Base-by-base conservation (phyloP, 2,888 invertebrate genomes). In the Pycnomerus fuliginosus region DNA sequence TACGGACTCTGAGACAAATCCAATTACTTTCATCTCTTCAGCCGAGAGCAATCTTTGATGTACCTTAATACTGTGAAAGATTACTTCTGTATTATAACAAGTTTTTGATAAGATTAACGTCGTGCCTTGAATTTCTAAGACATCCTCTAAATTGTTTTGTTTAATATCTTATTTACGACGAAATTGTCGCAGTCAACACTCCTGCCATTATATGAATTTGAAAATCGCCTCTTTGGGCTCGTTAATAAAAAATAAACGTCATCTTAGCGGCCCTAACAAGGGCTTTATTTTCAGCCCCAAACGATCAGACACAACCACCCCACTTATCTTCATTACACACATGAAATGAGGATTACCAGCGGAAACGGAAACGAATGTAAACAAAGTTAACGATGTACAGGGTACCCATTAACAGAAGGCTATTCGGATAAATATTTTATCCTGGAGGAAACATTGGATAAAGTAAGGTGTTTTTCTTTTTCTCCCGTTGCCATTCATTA, bases 61-160 rank as follows among this genome's bases (percentile, higher is more conserved):
- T 65, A 64, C 62, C 48, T 63, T 62, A 63, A 63, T 65, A 57
- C 61, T 53, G 58, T 63, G 62, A 68, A 64, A 67, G 67, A 70
- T 69, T 69, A 70, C 68, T 68, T 67, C 67, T 65, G 68, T 65
- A 67, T 68, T 64, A 69, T 71, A 70, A 71, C 70, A 71, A 69
- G 68, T 70, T 71, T 70, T 68, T 71, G 68, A 70, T 68, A 62
- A 65, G 68, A 69, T 70, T 70, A 70, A 60, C 65, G 63, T 46
- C 55, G 44, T 50, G 53, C 47, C 55, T 56, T 55, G 55, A 60
- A 58, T 58, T 52, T 58, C 55, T 56, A 55, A 53, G 47, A 52
- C 53, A 56, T 56, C 55, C 48, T 52, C 59, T 58, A 61, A 65
- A 63, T 63, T 65, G 60, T 62, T 60, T 58, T 57, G 54, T 58